Evolutionary conservation across 2,888 invertebrate genomes (phyloP), one percentile per base, ranked within the genome.

Genomic region (Epsilonema sp.): DNA sequence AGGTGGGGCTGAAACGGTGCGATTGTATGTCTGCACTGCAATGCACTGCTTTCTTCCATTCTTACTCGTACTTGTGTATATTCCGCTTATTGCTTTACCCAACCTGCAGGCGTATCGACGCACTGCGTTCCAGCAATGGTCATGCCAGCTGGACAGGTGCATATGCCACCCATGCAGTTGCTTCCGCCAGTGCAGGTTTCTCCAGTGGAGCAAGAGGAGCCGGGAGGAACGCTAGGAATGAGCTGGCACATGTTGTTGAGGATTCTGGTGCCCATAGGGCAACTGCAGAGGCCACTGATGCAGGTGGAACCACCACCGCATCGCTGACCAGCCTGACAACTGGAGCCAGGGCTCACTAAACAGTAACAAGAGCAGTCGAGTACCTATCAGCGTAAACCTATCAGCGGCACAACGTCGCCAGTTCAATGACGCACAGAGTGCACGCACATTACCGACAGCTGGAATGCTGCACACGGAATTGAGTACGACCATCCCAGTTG

Each of bases 241-340:
- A 31, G 16, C 31, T 31, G 31, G 16, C 31, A 31, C 31, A 11
- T 5, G 5, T 19, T n/a, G 22, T 39, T 39, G n/a, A 39, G 16
- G n/a, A 5, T 21, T 39, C 21, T 20, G n/a, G 39, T 39, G 5
- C 39, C 39, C n/a, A 11, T n/a, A 39, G 39, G 39, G 39, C 39
- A 39, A 21, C 8, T 39, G 22, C 39, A 39, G 8, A 39, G 8
- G 13, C 8, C n/a, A 39, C n/a, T 39, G 39, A 39, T n/a, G 39
- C 39, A 39, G 11, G 41, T 37, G 16, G 52, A 50, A 11, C 55
- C 54, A 5, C 55, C 56, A 25, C 46, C 44, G 43, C 56, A 56
- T n/a, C 48, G 46, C 26, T 57, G 36, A 1, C 39, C 43, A 24
- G 42, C 19, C 11, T 26, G 24, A 23, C 49, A 49, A 13, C 23